Conservation (phyloP, 2,113 vertebrate genomes). For the Cephalopterus ornatus region DNA sequence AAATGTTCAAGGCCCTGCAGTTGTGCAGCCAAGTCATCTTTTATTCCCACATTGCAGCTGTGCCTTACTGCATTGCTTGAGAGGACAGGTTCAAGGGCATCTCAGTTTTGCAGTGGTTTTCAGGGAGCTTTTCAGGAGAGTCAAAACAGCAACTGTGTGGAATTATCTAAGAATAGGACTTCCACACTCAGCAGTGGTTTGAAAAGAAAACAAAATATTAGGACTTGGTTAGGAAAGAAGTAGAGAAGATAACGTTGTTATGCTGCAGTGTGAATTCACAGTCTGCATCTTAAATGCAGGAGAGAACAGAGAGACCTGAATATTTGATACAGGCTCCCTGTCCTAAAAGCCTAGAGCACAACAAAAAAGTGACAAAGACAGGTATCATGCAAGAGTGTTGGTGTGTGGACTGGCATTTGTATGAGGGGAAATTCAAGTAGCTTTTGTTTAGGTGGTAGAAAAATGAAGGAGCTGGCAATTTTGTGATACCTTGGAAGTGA, state of each 20-base stretch:
- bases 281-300: not conserved
- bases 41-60: not conserved
- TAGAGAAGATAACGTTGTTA: not conserved
- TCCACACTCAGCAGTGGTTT: not conserved
- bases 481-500: not conserved
- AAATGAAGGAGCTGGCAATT: not conserved
- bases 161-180: not conserved
- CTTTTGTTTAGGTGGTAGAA: not conserved
- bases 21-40: not conserved
- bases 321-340: not conserved
- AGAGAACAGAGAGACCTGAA: not conserved
- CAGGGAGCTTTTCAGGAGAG: not conserved
- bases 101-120: not conserved
- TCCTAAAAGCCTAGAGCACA: not conserved
- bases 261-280: not conserved
- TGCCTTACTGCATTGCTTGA: not conserved
- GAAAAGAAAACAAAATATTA: not conserved
- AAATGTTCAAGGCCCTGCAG: not conserved
- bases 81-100: slow-evolving; percentile 17
- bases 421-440: not conserved
- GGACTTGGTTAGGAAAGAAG: not conserved
- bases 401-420: not conserved
- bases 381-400: not conserved
- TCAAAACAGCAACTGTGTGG: not conserved
- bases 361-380: not conserved